phyloP scores from a whole-genome alignment of 2,113 vertebrate species.

The Odocoileus virginianus region DNA sequence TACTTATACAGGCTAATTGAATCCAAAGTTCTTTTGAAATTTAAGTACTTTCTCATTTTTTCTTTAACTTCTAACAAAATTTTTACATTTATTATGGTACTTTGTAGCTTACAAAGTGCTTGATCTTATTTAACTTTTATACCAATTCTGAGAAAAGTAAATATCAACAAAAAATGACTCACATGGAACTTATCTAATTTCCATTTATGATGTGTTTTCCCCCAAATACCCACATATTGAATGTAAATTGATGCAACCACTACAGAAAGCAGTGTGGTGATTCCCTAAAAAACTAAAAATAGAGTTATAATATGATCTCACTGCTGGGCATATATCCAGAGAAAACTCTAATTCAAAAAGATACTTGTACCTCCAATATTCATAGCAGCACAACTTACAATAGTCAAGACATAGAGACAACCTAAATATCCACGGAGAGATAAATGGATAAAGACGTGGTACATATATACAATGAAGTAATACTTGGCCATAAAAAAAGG shows the following conservation, averaged over 20 bases:
- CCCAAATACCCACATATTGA: neutral
- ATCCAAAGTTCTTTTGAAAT: neutral
- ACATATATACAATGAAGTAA: neutral
- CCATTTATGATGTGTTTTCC: neutral
- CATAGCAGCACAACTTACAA: neutral
- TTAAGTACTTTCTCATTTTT: neutral
- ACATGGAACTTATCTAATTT: neutral
- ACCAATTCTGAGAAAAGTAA: conserved; percentile 1
- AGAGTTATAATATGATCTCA: neutral
- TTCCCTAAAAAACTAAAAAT: neutral
- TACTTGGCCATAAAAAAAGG: neutral
- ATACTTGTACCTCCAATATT: neutral
- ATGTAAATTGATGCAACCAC: neutral
- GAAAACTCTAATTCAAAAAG: neutral
- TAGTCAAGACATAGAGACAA: neutral
- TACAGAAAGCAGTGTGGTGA: neutral
- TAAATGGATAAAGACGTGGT: neutral
- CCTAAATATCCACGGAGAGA: neutral
- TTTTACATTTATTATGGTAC: neutral
- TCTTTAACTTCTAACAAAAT: neutral
- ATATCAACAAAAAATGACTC: neutral
- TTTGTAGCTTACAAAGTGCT: neutral
- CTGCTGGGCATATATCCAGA: neutral
- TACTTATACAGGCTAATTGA: neutral
- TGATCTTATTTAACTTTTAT: neutral